Conservation (phyloP, 2,113 vertebrate species). For the Anthoscopus minutus region DNA sequence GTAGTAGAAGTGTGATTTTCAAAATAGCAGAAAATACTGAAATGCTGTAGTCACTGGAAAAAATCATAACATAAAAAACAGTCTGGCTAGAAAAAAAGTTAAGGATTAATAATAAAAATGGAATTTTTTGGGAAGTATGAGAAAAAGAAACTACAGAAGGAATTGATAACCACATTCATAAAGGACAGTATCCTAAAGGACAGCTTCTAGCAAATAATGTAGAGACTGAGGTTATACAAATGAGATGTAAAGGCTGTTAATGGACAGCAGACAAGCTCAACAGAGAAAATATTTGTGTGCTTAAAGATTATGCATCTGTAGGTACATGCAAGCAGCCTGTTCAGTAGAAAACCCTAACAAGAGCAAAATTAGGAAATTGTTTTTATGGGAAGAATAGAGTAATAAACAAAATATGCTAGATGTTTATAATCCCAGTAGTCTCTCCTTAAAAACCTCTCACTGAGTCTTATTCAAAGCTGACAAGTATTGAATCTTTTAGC, state of each 20-base stretch:
- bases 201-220: background rate
- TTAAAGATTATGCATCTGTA: background rate
- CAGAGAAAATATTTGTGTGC: background rate
- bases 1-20: background rate
- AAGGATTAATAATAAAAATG: background rate
- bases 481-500: background rate
- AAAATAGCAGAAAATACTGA: background rate
- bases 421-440: background rate
- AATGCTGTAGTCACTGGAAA: background rate
- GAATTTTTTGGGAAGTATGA: background rate
- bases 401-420: background rate
- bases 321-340: background rate
- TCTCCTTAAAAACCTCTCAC: background rate
- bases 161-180: background rate
- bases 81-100: background rate
- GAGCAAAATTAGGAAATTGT: background rate
- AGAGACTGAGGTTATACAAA: background rate
- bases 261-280: background rate
- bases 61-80: background rate
- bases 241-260: background rate
- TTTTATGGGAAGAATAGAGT: background rate
- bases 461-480: background rate
- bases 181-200: background rate
- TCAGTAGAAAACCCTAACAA: background rate
- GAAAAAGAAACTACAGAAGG: background rate